phyloP scores from a whole-genome alignment of 2,888 invertebrate species.

The Emmelina monodactyla region DNA sequence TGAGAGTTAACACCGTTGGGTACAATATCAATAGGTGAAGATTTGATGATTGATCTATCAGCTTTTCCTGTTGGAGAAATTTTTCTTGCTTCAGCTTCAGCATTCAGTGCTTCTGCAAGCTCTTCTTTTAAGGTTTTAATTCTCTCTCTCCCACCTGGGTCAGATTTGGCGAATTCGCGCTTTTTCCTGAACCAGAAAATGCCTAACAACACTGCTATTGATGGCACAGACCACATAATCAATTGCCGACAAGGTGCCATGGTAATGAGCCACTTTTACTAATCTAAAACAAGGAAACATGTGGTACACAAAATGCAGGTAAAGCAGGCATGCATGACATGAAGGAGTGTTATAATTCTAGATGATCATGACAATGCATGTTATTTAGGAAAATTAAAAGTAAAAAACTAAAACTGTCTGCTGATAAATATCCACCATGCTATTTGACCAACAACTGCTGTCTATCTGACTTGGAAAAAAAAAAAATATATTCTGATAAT shows the following conservation, averaged over 20 bases:
- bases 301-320: slow-evolving; percentile 1
- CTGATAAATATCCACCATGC: neutral
- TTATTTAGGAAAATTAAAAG: no score
- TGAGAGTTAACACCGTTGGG: slow-evolving; percentile 59
- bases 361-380: no score
- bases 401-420: slow-evolving; percentile 3
- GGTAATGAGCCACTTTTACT: slow-evolving; percentile 75
- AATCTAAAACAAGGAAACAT: slow-evolving; percentile 46
- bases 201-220: slow-evolving; percentile 79
- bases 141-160: slow-evolving; percentile 72
- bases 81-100: slow-evolving; percentile 41
- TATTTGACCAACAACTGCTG: no score
- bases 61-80: slow-evolving; percentile 51
- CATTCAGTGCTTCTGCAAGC: slow-evolving; percentile 52
- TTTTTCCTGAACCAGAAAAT: slow-evolving; percentile 86
- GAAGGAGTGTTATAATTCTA: no score
- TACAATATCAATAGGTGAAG: slow-evolving; percentile 73
- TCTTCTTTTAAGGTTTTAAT: slow-evolving; percentile 56
- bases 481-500: slow-evolving; percentile 6
- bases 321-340: no score
- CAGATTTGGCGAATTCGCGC: slow-evolving; percentile 76
- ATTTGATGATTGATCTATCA: slow-evolving; percentile 61
- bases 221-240: slow-evolving; percentile 80
- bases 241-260: slow-evolving; percentile 83
- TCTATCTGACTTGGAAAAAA: neutral